Conservation (phyloP, 1,140 invertebrate genomes). For the Drosophila orena region DNA sequence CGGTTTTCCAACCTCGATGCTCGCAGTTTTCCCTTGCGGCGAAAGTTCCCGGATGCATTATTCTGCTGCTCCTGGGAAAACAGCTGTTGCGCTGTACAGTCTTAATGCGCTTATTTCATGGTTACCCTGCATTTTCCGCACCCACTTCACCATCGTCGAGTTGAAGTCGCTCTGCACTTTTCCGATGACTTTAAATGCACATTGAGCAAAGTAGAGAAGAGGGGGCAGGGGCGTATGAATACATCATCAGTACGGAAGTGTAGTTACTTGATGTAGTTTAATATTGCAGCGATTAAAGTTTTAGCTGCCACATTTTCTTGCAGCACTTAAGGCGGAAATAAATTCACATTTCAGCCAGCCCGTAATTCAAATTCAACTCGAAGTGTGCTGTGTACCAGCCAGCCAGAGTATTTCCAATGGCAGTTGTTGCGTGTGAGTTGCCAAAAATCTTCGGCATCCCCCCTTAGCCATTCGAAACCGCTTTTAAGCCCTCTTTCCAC, state of each 20-base stretch:
- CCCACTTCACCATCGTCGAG: slow-evolving; percentile 4
- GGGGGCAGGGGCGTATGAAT: too few relatives aligned
- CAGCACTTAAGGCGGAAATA: neutral
- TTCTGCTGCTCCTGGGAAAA: slow-evolving; percentile 12
- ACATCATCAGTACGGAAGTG: too few relatives aligned
- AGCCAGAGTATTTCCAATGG: slow-evolving; percentile 36
- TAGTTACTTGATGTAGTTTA: slow-evolving; percentile 13
- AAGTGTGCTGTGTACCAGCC: neutral
- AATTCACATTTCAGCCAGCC: neutral
- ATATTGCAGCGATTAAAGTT: slow-evolving; percentile 2
- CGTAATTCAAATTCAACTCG: neutral
- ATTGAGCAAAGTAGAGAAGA: slow-evolving; percentile 10
- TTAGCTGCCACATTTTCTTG: neutral
- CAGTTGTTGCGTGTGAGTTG: slow-evolving; percentile 41
- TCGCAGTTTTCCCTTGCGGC: slow-evolving; percentile 1
- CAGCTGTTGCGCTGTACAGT: slow-evolving; percentile 60
- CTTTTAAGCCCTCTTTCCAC: slow-evolving; percentile 22
- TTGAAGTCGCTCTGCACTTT: neutral
- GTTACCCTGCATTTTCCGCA: slow-evolving; percentile 3
- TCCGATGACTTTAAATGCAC: slow-evolving; percentile 27
- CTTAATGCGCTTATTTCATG: slow-evolving; percentile 55
- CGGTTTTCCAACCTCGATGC: slow-evolving; percentile 14
- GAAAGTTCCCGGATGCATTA: slow-evolving; percentile 17
- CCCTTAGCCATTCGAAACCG: slow-evolving; percentile 10
- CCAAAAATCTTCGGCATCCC: slow-evolving; percentile 45